These are phyloP conservation scores for Diaphora mendica DNA, from an alignment of 2,888 invertebrate genomes.

Conservation along the genomic window DNA sequence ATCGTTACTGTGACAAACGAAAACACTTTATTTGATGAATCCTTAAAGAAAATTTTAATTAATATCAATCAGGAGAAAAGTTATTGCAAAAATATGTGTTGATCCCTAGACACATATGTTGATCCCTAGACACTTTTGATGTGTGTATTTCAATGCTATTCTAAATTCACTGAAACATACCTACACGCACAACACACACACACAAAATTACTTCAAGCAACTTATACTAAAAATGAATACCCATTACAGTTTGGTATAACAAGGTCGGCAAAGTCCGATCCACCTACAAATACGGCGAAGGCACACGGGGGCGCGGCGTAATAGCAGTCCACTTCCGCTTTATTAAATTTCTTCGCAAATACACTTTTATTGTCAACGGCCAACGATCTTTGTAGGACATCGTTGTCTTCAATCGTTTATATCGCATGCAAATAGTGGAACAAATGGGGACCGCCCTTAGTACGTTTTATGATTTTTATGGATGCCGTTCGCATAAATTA, in stretches of 20 bases:
- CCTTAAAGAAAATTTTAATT: no score
- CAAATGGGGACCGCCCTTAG: slow-evolving; percentile 74
- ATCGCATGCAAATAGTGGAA: slow-evolving; percentile 83
- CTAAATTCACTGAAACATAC: background rate
- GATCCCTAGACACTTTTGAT: no score
- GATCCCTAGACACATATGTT: no score
- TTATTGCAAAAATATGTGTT: no score
- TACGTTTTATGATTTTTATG: slow-evolving; percentile 80
- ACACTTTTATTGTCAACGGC: slow-evolving; percentile 82
- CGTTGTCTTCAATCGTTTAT: slow-evolving; percentile 77
- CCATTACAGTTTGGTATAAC: slow-evolving; percentile 55
- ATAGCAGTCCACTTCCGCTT: slow-evolving; percentile 84
- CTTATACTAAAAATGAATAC: slow-evolving; percentile 50
- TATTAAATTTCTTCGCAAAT: slow-evolving; percentile 87
- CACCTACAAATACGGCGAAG: slow-evolving; percentile 53
- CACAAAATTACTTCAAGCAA: slow-evolving; percentile 8
- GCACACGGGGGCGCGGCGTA: slow-evolving; percentile 69
- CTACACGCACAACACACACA: no score
- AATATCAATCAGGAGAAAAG: no score
- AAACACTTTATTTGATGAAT: no score
- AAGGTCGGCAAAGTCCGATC: slow-evolving; percentile 43
- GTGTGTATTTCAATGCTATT: background rate
- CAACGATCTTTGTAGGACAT: slow-evolving; percentile 79
- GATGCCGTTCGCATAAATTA: slow-evolving; percentile 62
- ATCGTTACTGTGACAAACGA: no score